Evolutionary conservation across 23 tunicate genomes (phyloP).

Genomic region (Halocynthia aurantium): DNA sequence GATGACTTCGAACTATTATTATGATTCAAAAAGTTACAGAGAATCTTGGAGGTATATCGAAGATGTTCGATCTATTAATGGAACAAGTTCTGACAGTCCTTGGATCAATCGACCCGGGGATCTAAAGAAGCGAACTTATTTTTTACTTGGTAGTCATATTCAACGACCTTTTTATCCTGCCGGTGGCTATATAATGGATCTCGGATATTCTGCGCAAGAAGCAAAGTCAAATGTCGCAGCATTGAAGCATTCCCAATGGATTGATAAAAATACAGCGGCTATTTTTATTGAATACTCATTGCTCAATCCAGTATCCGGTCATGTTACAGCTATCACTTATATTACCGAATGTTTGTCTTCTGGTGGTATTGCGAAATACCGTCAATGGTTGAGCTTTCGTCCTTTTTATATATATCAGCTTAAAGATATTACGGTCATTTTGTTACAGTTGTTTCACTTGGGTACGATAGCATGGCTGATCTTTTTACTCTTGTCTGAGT

Average conservation of each 20-base stretch:
- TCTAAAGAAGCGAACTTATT: not conserved
- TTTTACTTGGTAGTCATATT: constrained; percentile 28
- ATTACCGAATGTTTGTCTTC: constrained; percentile 38
- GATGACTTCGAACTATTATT: not conserved
- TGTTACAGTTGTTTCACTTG: constrained; percentile 36
- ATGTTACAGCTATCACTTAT: constrained; percentile 27
- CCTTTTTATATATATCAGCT: constrained; percentile 41
- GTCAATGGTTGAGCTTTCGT: constrained; percentile 25
- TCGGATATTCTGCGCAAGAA: constrained; percentile 37
- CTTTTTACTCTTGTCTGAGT: constrained; percentile 31
- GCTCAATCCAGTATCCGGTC: constrained; percentile 16
- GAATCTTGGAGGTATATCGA: constrained; percentile 28
- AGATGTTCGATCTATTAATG: too few species aligned
- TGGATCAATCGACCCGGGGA: constrained; percentile 24
- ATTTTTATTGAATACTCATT: constrained; percentile 44
- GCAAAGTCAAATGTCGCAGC: constrained; percentile 19
- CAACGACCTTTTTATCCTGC: constrained; percentile 34
- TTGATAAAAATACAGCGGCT: constrained; percentile 43
- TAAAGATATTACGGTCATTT: constrained; percentile 22
- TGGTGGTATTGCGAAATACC: constrained; percentile 33
- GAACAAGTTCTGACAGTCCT: constrained; percentile 2
- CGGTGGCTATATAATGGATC: constrained; percentile 65
- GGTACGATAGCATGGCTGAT: not conserved
- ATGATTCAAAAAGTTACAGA: constrained; percentile 30
- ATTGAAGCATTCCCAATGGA: constrained; percentile 43